Evolutionary conservation across 2,113 vertebrate species (phyloP), one percentile per base, ranked within the genome.

Genomic region (Natator depressus): DNA sequence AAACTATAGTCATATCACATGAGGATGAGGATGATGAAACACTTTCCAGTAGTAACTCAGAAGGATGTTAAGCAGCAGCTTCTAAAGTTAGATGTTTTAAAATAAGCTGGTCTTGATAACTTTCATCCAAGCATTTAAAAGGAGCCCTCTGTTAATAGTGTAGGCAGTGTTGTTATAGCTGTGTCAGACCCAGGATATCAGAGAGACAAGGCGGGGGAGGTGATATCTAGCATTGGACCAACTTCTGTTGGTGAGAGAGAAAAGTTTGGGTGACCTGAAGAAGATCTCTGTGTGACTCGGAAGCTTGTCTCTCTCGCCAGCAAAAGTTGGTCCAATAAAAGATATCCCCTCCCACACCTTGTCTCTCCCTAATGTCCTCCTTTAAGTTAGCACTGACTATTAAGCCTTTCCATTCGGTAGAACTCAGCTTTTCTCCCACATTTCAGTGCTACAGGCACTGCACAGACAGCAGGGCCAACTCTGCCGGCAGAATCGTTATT

Each of bases 401-500:
- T 87, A 65, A 81, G 69, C 80, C 84, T 1, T 65, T 81, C 31
- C 80, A 5, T n/a, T 2, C 2, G 0, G 1, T 42, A 14, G 31
- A 2, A 54, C 12, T 54, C 62, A 0, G 50, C 92, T 79, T 85
- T 25, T 59, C 65, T 91, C 57, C 69, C 0, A 4, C 1, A 2
- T 90, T n/a, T 94, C 91, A 82, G 59, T 3, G 65, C 88, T 24
- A 81, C 86, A 83, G 62, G 11, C 25, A 85, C 91, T 29, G 94
- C 72, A 47, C 91, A 92, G 91, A 55, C 76, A n/a, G 93, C 88
- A 4, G 91, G 89, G 84, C 89, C n/a, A 4, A 93, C 93, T 47
- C 91, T 83, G 88, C 94, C 47, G 86, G 85, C 47, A 35, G 92
- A 24, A 78, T 93, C 91, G 6, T 85, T 94, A 83, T 62, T 94